Base-by-base conservation (phyloP, 2,113 vertebrate species). In the Struthidea cinerea region DNA sequence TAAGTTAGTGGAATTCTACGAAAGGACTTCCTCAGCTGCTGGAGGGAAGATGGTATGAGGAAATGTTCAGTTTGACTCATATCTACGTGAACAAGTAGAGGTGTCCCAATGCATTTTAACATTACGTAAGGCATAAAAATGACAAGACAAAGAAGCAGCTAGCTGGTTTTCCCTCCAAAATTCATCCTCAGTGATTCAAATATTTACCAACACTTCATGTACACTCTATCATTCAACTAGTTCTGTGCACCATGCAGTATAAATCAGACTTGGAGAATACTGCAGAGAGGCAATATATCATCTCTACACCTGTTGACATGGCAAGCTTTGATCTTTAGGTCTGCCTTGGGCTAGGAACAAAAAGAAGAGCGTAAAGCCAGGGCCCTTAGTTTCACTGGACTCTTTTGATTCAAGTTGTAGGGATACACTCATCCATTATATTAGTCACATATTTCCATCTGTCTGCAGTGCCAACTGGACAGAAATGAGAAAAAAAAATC, bases 311-410 rank as follows among this genome's bases (percentile, higher is more conserved):
- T 89, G 59, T 56, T 90, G 80, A 83, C 50, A 55, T 7, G 21
- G 12, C 44, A 93, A 23, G 49, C 80, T 94, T 94, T 96, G 85
- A 95, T 94, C 69, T 93, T 77, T 50, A 90, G n/a, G 27, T 70
- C 33, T 95, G 80, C 71, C 64, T 86, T 64, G 82, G 53, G 77
- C 42, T 75, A 91, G 77, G 71, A 89, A 71, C 41, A 92, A 37
- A 94, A 91, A 75, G 67, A 87, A 64, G 47, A 46, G 15, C 20
- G 5, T 10, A 92, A 92, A 93, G 46, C n/a, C 77, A 93, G 15
- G 67, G 24, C 23, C 50, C 80, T 89, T 77, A 68, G 24, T 50
- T 96, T 89, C 49, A 69, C 44, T 75, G n/a, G 33, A 32, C 21
- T 59, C 4, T 81, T 95, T 69, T 44, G 42, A 41, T 73, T 74